Percentiles rank a stretch among this genome's conserved stretches.
These are phyloP conservation scores for Mellilla xanthometata DNA, from an alignment of 2,888 invertebrate genomes.

Conservation along the genomic window DNA sequence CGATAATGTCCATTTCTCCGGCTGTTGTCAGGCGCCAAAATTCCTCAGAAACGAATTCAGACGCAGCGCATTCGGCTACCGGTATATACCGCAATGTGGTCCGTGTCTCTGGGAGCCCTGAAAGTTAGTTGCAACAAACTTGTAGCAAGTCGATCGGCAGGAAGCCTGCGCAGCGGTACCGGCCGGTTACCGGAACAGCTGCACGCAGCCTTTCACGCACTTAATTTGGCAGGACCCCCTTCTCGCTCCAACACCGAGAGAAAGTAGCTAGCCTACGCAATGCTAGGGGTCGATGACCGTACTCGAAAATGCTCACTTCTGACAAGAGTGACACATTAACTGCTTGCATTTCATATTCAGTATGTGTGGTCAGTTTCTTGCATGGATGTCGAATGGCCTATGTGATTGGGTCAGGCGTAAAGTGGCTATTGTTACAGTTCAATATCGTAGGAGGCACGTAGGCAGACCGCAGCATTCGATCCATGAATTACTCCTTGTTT, in stretches of 20 bases:
- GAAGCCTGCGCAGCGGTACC: too few species aligned
- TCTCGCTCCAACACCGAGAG: conserved; percentile 68
- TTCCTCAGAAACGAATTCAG: conserved; percentile 23
- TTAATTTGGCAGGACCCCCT: conserved; percentile 80
- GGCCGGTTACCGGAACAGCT: conserved; percentile 56
- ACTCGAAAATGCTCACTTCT: conserved; percentile 79
- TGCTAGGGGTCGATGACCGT: conserved; percentile 79
- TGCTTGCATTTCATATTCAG: conserved; percentile 75
- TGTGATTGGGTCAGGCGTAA: conserved; percentile 60
- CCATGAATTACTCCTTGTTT: conserved; percentile 18
- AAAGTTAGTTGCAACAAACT: conserved; percentile 28
- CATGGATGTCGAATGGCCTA: conserved; percentile 62
- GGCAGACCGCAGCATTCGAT: conserved; percentile 23
- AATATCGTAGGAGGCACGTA: conserved; percentile 42
- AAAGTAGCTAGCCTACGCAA: conserved; percentile 82
- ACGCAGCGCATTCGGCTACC: conserved; percentile 14
- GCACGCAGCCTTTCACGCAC: conserved; percentile 77
- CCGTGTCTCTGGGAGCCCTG: conserved; percentile 7
- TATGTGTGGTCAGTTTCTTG: conserved; percentile 76
- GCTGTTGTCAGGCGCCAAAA: conserved; percentile 38
- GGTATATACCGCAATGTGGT: conserved; percentile 18
- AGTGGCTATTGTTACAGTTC: conserved; percentile 45
- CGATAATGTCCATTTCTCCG: conserved; percentile 45
- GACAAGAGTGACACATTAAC: conserved; percentile 80
- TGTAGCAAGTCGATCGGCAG: conserved; percentile 37